Base-by-base conservation (phyloP, 2,888 invertebrate species). In the Tridacna gigas region DNA sequence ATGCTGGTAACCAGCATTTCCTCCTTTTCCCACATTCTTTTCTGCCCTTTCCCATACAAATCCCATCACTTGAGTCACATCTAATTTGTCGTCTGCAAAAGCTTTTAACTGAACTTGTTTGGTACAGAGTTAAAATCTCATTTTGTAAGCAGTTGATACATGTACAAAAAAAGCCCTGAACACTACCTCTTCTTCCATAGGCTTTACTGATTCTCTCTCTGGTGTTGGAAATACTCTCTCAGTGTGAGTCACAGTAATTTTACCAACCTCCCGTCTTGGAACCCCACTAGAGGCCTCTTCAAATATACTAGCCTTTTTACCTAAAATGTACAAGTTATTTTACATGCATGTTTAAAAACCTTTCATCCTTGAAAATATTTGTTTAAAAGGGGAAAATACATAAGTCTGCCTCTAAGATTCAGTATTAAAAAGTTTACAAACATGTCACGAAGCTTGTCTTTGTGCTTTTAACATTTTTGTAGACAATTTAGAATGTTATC, bases 141-240 rank as follows among this genome's bases (percentile, higher is more conserved):
- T n/a, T n/a, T n/a, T n/a, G n/a, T n/a, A n/a, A n/a, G n/a, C n/a
- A n/a, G n/a, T n/a, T n/a, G n/a, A n/a, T n/a, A n/a, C n/a, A n/a
- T n/a, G n/a, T n/a, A n/a, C n/a, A n/a, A n/a, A n/a, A n/a, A n/a
- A n/a, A n/a, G n/a, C n/a, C n/a, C 37, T 37, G 7, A 37, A 37
- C 37, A 37, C 7, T 90, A 96, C 96, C 94, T 97, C 96, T 89
- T 97, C 96, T 94, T 98, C 98, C 92, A 92, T 88, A 4, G 88
- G 89, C 48, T 89, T 90, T 20, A 91, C 90, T 0, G 94, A 94
- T 79, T 94, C 94, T 82, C 98, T 95, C 76, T 96, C 96, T 0
- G 98, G 98, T 0, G 98, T 98, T 0, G 97, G 97, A 93, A 98
- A 97, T 28, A 96, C 96, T 79, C 98, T 95, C 15, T 96, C 96